Base-by-base conservation (phyloP, 1,140 invertebrate genomes). In the Brachystomella parvula region DNA sequence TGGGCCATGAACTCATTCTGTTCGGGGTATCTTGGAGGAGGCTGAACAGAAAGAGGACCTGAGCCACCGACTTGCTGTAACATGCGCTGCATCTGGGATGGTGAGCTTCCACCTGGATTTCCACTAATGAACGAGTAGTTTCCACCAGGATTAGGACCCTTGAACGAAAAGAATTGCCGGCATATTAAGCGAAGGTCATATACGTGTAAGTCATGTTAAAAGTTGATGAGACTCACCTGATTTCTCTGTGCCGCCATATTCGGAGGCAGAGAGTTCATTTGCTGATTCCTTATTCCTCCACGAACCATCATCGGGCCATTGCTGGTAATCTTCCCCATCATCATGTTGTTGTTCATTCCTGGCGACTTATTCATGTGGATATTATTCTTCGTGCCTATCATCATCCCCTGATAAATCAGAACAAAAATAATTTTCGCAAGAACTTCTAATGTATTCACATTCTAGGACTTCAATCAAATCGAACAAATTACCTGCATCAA, bases 321-420 rank as follows among this genome's bases (percentile, higher is more conserved):
- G 24, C 59, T 65, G 21, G 66, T 65, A 61, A 70, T 58, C 47
- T 70, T 73, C 12, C n/a, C 53, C 67, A 72, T 72, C 64, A 70
- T 73, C 65, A 72, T 64, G 21, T 69, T 69, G 47, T 70, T 73
- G 32, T 70, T 73, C 47, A 70, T 73, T 6, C 47, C 44, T 12
- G 63, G 63, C 21, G 64, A 63, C 33, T 73, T 69, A 26, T 73
- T 73, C 3, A 66, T 47, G 1, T 66, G 60, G 17, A 73, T 35
- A 56, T 68, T 70, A 24, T 62, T 65, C 29, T 58, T 60, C 28
- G 9, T 24, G 24, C 66, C 21, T 66, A 73, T 68, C 63, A 70
- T 70, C 70, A 71, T 70, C 35, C 68, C 68, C 68, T 69, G 29
- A 47, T 65, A 33, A 58, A 59, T 29, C 26, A 47, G 9, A 60